A percentile compares a stretch with the other conserved stretches of the same genome.
Conservation (phyloP, 2,797 vertebrate species). For the Tragopan temminckii region DNA sequence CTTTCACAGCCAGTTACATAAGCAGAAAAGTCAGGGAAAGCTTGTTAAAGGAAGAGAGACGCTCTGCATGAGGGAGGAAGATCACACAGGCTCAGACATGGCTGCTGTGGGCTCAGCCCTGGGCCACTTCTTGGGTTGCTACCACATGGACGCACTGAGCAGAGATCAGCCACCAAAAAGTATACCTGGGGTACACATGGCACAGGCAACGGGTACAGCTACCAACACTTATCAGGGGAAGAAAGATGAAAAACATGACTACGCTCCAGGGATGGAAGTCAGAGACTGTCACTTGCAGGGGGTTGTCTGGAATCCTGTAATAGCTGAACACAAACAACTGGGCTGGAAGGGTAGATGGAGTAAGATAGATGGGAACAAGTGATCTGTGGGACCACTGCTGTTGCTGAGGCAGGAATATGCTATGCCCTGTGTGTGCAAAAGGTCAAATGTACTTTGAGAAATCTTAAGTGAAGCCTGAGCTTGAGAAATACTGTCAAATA, state of each 20-base stretch:
- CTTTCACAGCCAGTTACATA: background rate
- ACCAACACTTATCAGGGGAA: accelerated
- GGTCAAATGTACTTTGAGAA: background rate
- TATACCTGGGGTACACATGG: background rate
- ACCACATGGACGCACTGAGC: accelerated
- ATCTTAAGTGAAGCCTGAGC: background rate
- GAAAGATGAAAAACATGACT: background rate
- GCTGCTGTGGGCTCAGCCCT: background rate
- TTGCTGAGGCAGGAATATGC: background rate
- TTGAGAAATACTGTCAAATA: background rate
- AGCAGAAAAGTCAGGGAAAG: background rate
- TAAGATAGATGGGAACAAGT: background rate
- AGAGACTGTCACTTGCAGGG: background rate
- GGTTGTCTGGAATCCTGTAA: background rate
- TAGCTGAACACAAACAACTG: background rate
- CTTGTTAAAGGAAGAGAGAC: background rate
- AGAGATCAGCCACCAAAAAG: background rate
- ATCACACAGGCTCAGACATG: background rate
- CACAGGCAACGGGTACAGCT: background rate
- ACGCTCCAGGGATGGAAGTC: background rate
- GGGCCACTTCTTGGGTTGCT: background rate
- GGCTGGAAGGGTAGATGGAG: background rate
- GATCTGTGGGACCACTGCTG: accelerated
- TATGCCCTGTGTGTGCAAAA: background rate
- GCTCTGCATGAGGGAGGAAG: background rate